phyloP scores from a whole-genome alignment of 2,113 vertebrate species.

The Trogon melanurus region DNA sequence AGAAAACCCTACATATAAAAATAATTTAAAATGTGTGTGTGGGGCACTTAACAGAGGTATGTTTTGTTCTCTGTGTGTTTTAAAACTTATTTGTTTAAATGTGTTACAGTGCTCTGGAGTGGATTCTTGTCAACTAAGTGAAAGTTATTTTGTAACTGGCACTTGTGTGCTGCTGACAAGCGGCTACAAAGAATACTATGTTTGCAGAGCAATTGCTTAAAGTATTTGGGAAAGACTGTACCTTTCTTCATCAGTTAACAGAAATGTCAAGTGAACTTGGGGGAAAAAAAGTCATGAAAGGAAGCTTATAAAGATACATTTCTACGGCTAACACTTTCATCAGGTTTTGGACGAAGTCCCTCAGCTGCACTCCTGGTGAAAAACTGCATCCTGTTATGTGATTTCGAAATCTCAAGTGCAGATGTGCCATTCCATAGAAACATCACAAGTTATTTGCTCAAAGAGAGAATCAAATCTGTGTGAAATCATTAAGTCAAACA shows the following conservation, averaged over 20 bases:
- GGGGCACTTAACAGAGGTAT: background rate
- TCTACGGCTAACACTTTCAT: background rate
- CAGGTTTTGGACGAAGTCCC: background rate
- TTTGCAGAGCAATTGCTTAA: background rate
- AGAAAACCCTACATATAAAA: background rate
- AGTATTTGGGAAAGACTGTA: background rate
- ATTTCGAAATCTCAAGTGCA: conserved; percentile 16
- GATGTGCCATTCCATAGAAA: conserved; percentile 39
- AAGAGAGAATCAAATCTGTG: conserved; percentile 17
- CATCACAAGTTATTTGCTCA: conserved; percentile 25
- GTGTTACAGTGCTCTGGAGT: background rate
- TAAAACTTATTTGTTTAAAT: conserved; percentile 15
- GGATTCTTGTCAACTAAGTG: background rate
- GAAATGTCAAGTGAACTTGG: background rate
- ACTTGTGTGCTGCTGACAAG: background rate
- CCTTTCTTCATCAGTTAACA: conserved; percentile 17
- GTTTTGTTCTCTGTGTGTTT: background rate
- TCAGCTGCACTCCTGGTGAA: background rate
- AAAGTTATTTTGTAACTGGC: background rate
- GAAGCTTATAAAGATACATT: background rate
- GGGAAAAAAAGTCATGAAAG: background rate
- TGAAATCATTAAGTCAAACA: conserved; percentile 28
- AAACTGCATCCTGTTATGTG: conserved; percentile 2
- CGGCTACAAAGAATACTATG: background rate
- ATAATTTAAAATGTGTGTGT: background rate